Evolutionary conservation across 2,888 invertebrate species (phyloP).

Genomic region (Stegophylla sp.): DNA sequence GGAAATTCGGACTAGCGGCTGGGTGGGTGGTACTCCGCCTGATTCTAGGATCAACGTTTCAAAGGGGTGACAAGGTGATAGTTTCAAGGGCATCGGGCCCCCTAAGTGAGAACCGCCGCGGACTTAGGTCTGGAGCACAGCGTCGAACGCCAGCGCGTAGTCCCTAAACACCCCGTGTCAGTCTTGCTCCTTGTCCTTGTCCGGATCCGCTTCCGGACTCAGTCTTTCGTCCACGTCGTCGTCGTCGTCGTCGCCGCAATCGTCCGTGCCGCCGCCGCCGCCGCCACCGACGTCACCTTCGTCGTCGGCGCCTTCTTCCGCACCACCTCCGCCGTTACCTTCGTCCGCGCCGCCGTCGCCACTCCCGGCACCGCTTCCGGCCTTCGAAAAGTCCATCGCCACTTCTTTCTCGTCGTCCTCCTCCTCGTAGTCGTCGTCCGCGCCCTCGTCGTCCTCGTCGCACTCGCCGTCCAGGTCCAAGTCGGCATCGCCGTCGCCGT

Average conservation of each 20-base stretch:
- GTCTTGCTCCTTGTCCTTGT: slow-evolving; percentile 81
- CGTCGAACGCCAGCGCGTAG: slow-evolving; percentile 57
- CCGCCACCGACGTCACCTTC: slow-evolving; percentile 66
- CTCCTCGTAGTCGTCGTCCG: slow-evolving; percentile 66
- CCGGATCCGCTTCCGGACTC: slow-evolving; percentile 68
- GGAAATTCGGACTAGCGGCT: not conserved
- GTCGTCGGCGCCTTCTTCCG: not conserved
- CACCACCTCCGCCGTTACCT: not conserved
- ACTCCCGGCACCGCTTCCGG: not conserved
- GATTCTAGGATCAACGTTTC: no score
- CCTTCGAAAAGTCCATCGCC: slow-evolving; percentile 60
- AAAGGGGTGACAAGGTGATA: not conserved
- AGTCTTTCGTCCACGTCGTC: slow-evolving; percentile 70
- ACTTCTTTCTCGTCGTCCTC: slow-evolving; percentile 60
- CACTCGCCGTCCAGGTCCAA: not conserved
- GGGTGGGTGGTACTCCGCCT: no score
- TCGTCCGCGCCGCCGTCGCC: not conserved
- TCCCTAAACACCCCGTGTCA: slow-evolving; percentile 65
- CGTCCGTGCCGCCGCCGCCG: slow-evolving; percentile 64
- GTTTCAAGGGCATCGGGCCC: no score
- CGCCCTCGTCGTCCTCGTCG: slow-evolving; percentile 64
- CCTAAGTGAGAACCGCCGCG: slow-evolving; percentile 7
- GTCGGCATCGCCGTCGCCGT: not conserved
- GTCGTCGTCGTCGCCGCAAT: slow-evolving; percentile 62
- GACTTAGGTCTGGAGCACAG: slow-evolving; percentile 50